Evolutionary conservation across 2,797 vertebrate genomes (phyloP), one percentile per base, ranked within the genome.

Genomic region (Squalus acanthias): DNA sequence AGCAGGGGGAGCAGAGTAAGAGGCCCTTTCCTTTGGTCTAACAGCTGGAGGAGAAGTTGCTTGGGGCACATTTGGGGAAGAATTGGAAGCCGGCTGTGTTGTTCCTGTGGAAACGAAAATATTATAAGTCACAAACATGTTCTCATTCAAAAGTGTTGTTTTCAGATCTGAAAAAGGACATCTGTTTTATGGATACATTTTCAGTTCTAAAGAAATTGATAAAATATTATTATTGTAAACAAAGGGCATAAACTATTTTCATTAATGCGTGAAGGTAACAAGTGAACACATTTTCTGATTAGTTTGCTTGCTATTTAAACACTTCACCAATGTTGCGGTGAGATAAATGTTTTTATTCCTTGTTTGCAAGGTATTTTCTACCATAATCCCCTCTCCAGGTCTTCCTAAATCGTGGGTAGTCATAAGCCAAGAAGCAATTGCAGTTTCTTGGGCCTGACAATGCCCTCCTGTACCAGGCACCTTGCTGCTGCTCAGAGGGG

Each of bases 1-100:
- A 97, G 97, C 97, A 96, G 98, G 60, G 4, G 97, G 97, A 1
- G 97, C 93, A 82, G 97, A 97, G 82, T 96, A 94, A 57, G 89
- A 89, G 0, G 97, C 85, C 94, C 98, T 98, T 96, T 99, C 98
- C 97, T 99, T 99, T 0, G 99, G 99, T 67, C 99, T 98, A 0
- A 99, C 99, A 17, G 98, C 98, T 96, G 97, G 98, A 96, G 97
- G 97, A n/a, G 98, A 98, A 15, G 98, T 97, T 1, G 97, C 96
- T 10, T 97, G 97, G 82, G 97, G 97, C 57, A 96, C 97, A 57
- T 96, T 97, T 53, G 97, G 96, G 70, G 97, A 96, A 0, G 97
- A 96, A 46, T 97, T 96, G 87, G 96, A 39, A 53, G 24, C 85
- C 20, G 97, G 97, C 33, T 97, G 98, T 91, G 98, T 98, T 97